These are phyloP conservation scores for Cyphomyrmex costatus DNA, from an alignment of 1,140 invertebrate species.

Conservation along the genomic window DNA sequence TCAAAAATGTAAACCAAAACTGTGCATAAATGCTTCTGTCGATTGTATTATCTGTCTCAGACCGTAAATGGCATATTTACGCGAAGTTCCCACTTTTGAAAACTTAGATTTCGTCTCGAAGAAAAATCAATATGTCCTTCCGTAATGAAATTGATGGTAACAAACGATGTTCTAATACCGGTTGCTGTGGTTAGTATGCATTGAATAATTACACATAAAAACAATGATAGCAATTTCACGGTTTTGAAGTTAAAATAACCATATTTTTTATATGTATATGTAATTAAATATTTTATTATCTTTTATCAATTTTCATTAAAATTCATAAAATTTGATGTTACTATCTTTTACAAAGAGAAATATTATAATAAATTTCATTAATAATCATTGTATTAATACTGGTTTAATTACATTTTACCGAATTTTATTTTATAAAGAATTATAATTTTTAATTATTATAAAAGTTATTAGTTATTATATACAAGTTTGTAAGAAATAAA, in stretches of 20 bases:
- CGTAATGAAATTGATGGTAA: constrained; percentile 29
- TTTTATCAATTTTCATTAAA: neutral
- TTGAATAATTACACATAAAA: neutral
- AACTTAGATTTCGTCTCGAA: constrained; percentile 6
- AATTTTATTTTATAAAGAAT: neutral
- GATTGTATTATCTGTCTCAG: neutral
- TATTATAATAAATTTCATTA: neutral
- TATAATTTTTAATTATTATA: neutral
- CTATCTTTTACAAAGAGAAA: neutral
- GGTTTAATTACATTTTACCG: neutral
- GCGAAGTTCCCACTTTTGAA: neutral
- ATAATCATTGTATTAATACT: neutral
- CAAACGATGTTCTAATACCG: constrained; percentile 6
- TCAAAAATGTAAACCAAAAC: constrained; percentile 46
- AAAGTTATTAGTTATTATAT: neutral
- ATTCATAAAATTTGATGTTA: neutral
- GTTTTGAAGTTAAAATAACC: neutral
- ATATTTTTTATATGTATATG: neutral
- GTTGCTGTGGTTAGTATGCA: constrained; percentile 61
- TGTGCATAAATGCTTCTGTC: neutral
- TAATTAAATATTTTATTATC: neutral
- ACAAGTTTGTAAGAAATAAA: neutral
- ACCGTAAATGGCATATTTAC: constrained; percentile 57
- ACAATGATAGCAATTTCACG: neutral
- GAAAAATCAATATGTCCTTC: constrained; percentile 54